Evolutionary conservation across 1,140 invertebrate genomes (phyloP).

Genomic region (Brachionus calyciflorus): DNA sequence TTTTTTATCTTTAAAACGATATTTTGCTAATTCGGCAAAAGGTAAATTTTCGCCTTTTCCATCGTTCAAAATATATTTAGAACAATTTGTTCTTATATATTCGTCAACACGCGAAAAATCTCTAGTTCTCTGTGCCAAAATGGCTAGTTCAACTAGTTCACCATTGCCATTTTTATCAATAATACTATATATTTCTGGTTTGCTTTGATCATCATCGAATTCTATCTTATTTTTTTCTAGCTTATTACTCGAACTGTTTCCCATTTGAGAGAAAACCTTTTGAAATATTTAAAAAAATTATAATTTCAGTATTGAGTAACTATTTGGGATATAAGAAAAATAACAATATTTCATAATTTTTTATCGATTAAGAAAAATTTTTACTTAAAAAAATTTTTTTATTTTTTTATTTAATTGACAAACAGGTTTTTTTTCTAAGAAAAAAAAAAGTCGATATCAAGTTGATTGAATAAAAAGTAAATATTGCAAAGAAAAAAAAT

Average conservation of each 20-base stretch:
- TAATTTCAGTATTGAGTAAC: not conserved
- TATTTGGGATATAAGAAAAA: not conserved
- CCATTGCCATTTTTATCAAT: constrained; percentile 71
- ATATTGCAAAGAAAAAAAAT: not conserved
- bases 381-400: too few relatives aligned
- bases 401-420: too few relatives aligned
- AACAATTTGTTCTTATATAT: constrained; percentile 73
- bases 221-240: constrained; percentile 11
- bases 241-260: constrained; percentile 23
- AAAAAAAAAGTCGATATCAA: too few relatives aligned
- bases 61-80: constrained; percentile 86
- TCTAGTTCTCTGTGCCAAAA: constrained; percentile 70
- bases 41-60: constrained; percentile 80
- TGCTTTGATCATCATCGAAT: constrained; percentile 27
- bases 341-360: too few relatives aligned
- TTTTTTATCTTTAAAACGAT: not conserved
- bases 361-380: too few relatives aligned
- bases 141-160: constrained; percentile 85
- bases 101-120: constrained; percentile 51
- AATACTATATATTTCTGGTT: constrained; percentile 54
- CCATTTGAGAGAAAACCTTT: not conserved
- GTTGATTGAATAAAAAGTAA: not conserved
- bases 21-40: not conserved
- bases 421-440: too few relatives aligned
- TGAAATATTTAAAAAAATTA: not conserved